Evolutionary conservation across 2,888 invertebrate genomes (phyloP), one percentile per base, ranked within the genome.

Genomic region (Flexamia atlantica): DNA sequence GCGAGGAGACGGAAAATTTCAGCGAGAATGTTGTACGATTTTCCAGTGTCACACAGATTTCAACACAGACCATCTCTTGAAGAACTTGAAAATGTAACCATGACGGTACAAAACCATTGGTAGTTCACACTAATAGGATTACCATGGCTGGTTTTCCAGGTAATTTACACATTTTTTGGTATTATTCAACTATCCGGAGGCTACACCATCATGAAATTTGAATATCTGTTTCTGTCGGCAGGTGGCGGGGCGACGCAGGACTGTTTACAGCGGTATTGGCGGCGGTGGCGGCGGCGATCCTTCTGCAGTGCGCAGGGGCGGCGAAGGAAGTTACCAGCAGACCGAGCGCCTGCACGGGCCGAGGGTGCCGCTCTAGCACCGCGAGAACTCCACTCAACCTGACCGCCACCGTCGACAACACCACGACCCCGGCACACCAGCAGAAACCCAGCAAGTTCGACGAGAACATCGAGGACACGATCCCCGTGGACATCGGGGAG

Each of bases 391-490:
- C 64, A 28, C 64, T 3, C 64, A 57, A 57, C 57, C 7, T 46
- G 23, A 68, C 32, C n/a, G 46, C 25, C 28, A 25, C 28, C 1
- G 20, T 7, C 23, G 46, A 76, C 74, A 46, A 2, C 46, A 76
- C 74, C 4, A n/a, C 30, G 9, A 30, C 68, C 2, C 32, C 4
- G 1, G 3, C 32, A 12, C 30, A 36, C 23, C 81, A 72, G 23
- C 64, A 81, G n/a, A 87, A 87, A 82, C 88, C 88, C 20, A 87
- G 87, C 83, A 88, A 88, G 85, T 88, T 88, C 84, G 88, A 88
- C 86, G 88, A 88, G 60, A 87, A 87, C 64, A 87, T 88, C 42
- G 88, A 88, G 12, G 88, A 88, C 60, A 87, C 88, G 76, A 87
- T 88, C 72, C 87, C 87, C 81, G 87, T 88, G 72, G 88, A 88